Evolutionary conservation across 2,113 vertebrate genomes (phyloP).

Genomic region (Syngnathus floridae): DNA sequence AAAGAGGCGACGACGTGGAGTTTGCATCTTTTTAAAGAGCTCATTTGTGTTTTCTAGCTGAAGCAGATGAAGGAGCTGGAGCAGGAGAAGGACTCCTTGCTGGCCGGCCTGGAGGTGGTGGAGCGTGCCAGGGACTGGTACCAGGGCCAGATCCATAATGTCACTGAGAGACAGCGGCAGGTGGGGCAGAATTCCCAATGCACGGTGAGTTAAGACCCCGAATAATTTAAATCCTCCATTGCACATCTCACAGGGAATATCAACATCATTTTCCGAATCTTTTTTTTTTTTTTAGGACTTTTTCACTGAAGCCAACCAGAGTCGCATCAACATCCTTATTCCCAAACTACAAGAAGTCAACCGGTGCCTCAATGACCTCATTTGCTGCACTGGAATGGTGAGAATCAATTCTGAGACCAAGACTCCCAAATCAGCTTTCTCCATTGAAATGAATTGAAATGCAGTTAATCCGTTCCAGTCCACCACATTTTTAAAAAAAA

Average conservation of each 20-base stretch:
- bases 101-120: slow-evolving; percentile 86
- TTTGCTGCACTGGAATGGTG: slow-evolving; percentile 76
- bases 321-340: slow-evolving; percentile 71
- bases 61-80: slow-evolving; percentile 91
- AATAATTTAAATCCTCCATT: neutral
- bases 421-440: neutral
- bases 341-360: slow-evolving; percentile 89
- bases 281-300: slow-evolving; percentile 69
- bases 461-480: neutral
- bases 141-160: slow-evolving; percentile 82
- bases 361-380: slow-evolving; percentile 81
- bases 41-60: slow-evolving; percentile 65
- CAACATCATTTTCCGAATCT: neutral
- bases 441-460: neutral
- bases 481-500: neutral
- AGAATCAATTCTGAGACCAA: slow-evolving; percentile 32
- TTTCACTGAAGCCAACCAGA: slow-evolving; percentile 68
- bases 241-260: too few relatives aligned
- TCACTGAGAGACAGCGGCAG: slow-evolving; percentile 81
- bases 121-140: slow-evolving; percentile 84
- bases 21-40: neutral
- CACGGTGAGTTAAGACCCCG: slow-evolving; percentile 63
- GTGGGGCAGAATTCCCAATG: slow-evolving; percentile 71
- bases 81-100: slow-evolving; percentile 86
- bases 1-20: slow-evolving; percentile 47